These are phyloP conservation scores for Trachelus stipa DNA, from an alignment of 2,888 invertebrate genomes.

Conservation along the genomic window DNA sequence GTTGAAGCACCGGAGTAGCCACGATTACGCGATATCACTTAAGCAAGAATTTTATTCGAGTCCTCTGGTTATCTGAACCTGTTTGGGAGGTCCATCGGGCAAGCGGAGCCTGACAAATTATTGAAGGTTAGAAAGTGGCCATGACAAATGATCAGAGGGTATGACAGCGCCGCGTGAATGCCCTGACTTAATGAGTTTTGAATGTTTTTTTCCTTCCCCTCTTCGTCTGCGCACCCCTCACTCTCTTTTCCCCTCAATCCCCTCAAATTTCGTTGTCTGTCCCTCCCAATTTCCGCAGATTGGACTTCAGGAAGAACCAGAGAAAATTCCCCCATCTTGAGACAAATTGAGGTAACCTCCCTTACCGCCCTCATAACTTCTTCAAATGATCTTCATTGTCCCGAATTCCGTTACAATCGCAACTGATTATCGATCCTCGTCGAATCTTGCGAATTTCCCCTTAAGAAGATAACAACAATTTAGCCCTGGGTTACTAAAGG, in stretches of 20 bases:
- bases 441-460: neutral
- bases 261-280: neutral
- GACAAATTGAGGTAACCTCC: neutral
- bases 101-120: slow-evolving; percentile 34
- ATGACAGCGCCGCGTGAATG: slow-evolving; percentile 26
- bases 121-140: slow-evolving; percentile 28
- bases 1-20: neutral
- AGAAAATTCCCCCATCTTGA: neutral
- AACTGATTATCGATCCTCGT: neutral
- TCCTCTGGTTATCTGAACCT: slow-evolving; percentile 16
- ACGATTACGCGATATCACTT: neutral
- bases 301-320: slow-evolving; percentile 6
- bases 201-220: slow-evolving; percentile 30
- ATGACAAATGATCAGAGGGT: slow-evolving; percentile 34
- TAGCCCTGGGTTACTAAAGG: neutral
- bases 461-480: neutral
- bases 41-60: slow-evolving; percentile 16
- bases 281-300: slow-evolving; percentile 37
- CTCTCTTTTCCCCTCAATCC: neutral
- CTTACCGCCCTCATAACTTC: neutral
- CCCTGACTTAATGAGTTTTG: slow-evolving; percentile 39
- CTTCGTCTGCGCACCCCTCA: neutral
- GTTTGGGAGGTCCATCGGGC: slow-evolving; percentile 21
- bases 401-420: neutral
- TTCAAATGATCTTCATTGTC: neutral